Conservation (phyloP, 2,888 invertebrate species). For the Drosophila nr. fundita region DNA sequence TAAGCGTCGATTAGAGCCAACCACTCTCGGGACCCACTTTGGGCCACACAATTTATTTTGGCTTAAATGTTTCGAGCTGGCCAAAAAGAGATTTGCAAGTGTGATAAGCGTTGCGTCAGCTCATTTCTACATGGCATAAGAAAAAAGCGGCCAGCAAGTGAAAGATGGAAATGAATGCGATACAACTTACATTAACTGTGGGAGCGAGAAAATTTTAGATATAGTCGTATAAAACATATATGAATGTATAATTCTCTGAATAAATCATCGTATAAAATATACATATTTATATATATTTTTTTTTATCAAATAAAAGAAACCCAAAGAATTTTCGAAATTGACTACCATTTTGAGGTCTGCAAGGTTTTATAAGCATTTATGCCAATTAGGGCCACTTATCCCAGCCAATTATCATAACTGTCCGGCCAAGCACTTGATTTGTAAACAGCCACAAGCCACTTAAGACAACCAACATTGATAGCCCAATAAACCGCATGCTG, state of each 20-base stretch:
- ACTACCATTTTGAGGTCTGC: background rate
- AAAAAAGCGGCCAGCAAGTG: background rate
- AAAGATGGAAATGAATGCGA: background rate
- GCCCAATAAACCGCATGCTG: conserved; percentile 31
- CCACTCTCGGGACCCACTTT: background rate
- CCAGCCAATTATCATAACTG: conserved; percentile 25
- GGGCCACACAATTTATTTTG: conserved; percentile 56
- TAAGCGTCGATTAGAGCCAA: conserved; percentile 70
- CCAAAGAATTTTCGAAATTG: background rate
- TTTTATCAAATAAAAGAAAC: background rate
- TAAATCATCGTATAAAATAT: background rate
- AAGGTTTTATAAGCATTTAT: background rate
- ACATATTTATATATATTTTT: background rate
- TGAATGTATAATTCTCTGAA: background rate
- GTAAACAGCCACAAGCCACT: conserved; percentile 27
- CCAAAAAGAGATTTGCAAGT: conserved; percentile 41
- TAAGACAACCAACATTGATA: conserved; percentile 49
- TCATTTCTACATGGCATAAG: conserved; percentile 24
- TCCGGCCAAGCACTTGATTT: conserved; percentile 9
- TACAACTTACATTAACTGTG: background rate
- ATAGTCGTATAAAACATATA: background rate
- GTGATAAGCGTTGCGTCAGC: conserved; percentile 63
- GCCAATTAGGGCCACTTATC: conserved; percentile 1
- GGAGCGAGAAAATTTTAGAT: background rate
- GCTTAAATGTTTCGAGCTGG: conserved; percentile 53